These are phyloP conservation scores for Cyclargus thomasi DNA, from an alignment of 1,140 invertebrate species.

Conservation along the genomic window DNA sequence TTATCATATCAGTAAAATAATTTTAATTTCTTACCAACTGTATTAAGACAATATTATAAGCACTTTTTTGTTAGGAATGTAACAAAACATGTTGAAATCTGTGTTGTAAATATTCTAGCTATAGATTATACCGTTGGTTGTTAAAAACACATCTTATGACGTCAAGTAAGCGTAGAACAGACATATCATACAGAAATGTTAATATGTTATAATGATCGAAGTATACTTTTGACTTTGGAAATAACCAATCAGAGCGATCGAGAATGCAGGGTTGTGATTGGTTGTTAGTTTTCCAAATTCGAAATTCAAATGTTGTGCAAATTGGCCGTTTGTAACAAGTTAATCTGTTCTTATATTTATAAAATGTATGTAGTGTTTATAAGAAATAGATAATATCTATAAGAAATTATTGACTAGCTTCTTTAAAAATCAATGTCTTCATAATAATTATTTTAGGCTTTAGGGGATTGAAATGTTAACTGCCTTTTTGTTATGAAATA, in stretches of 20 bases:
- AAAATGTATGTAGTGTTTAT: background rate
- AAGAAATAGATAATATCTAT: background rate
- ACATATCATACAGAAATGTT: constrained; percentile 57
- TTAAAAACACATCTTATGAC: constrained; percentile 56
- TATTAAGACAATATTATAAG: background rate
- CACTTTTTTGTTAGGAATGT: background rate
- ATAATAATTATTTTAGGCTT: background rate
- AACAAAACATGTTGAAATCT: background rate
- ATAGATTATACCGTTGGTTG: constrained; percentile 43
- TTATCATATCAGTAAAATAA: background rate
- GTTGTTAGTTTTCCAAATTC: constrained; percentile 2
- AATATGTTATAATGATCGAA: constrained; percentile 33
- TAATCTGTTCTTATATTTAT: constrained; percentile 1
- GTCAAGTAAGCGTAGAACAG: constrained; percentile 61
- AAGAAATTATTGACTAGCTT: background rate
- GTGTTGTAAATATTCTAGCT: constrained; percentile 40
- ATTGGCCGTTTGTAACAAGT: background rate
- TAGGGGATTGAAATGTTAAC: constrained; percentile 1
- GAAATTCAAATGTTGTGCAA: constrained; percentile 10
- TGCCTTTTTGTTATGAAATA: background rate
- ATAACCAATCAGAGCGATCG: background rate
- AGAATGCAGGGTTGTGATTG: constrained; percentile 4
- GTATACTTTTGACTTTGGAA: constrained; percentile 22
- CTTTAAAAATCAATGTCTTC: background rate
- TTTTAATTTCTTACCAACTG: background rate